phyloP scores from a whole-genome alignment of 2,797 vertebrate species.

The Synaphobranchus kaupii region DNA sequence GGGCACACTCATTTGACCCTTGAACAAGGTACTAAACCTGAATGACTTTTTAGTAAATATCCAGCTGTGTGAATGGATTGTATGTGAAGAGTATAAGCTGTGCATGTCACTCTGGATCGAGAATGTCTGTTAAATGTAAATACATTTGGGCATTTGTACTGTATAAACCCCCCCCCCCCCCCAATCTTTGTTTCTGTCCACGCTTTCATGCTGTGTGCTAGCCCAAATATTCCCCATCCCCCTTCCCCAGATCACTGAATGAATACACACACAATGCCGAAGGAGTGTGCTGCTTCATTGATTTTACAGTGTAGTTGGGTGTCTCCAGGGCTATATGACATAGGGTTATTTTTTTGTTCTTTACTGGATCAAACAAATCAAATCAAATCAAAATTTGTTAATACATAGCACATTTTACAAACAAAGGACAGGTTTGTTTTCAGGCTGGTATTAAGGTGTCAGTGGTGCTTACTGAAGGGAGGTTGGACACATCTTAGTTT shows the following conservation, averaged over 20 bases:
- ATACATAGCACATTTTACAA: too few species aligned
- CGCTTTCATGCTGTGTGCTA: background rate
- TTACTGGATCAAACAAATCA: background rate
- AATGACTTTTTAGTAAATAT: background rate
- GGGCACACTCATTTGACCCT: background rate
- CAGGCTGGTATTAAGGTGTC: constrained; percentile 10
- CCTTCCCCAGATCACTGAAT: background rate
- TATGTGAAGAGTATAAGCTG: too few species aligned
- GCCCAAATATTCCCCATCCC: background rate
- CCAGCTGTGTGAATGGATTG: too few species aligned
- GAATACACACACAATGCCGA: background rate
- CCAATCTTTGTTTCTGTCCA: background rate
- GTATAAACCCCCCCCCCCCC: background rate
- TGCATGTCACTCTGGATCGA: too few species aligned
- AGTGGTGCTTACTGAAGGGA: background rate
- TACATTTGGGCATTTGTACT: background rate
- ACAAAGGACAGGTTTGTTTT: background rate
- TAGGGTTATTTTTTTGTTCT: background rate
- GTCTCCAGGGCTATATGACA: background rate
- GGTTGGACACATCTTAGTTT: background rate
- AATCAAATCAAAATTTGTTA: too few species aligned
- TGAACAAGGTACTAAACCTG: background rate
- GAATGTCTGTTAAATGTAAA: too few species aligned
- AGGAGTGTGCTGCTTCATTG: background rate
- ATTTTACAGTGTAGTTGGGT: background rate